Evolutionary conservation across 2,888 invertebrate genomes (phyloP).

Genomic region (Lepas anatifera): DNA sequence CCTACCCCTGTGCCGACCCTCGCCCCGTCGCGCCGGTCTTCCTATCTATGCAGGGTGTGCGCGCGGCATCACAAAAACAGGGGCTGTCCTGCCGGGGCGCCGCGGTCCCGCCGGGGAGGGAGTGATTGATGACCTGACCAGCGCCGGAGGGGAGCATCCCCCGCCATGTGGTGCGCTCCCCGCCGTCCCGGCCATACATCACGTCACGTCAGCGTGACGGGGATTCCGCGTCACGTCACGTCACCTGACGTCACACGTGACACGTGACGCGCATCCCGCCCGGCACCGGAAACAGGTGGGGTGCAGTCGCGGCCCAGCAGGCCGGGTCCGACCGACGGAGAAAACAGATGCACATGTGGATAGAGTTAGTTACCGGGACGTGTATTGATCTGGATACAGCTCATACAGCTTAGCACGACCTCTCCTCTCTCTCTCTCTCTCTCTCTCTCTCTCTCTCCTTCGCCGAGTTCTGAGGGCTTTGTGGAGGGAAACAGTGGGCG

Average conservation of each 20-base stretch:
- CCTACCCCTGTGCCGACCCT: not conserved
- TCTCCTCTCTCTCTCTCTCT: not conserved
- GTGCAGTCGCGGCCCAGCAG: not conserved
- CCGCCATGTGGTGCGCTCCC: not conserved
- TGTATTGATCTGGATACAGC: no score
- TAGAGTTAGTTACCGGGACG: no score
- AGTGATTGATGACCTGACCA: not conserved
- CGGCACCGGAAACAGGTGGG: not conserved
- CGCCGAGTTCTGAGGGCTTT: not conserved
- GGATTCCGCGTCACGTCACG: no score
- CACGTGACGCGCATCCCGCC: no score
- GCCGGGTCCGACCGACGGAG: not conserved
- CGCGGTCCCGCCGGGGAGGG: not conserved
- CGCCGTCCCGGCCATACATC: not conserved
- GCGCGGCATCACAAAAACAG: slow-evolving; percentile 1
- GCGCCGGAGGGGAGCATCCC: not conserved
- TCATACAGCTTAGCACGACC: no score
- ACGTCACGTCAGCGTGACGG: not conserved
- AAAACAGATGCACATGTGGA: no score
- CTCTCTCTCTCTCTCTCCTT: not conserved
- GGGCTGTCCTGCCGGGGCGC: not conserved
- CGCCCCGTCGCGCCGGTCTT: not conserved
- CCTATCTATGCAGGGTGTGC: not conserved
- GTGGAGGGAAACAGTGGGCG: not conserved
- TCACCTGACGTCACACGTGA: no score